Evolutionary conservation across 2,888 invertebrate genomes (phyloP), one percentile per base, ranked within the genome.

Genomic region (Alloscopus bannaensis): DNA sequence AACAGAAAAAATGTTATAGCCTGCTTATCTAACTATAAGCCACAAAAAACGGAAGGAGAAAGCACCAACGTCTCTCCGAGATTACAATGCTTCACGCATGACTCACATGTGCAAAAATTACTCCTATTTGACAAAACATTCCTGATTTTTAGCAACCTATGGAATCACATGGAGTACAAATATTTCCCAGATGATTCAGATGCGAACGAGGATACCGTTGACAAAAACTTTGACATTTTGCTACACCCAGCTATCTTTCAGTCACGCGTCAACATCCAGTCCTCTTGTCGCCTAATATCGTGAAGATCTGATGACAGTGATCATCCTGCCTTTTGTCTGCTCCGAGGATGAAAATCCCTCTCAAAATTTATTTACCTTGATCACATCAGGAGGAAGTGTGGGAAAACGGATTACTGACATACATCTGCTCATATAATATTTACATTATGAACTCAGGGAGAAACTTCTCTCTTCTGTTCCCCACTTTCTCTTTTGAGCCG

Each of bases 291-390:
- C n/a, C n/a, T n/a, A n/a, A n/a, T n/a, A n/a, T n/a, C n/a, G n/a
- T n/a, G n/a, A n/a, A n/a, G n/a, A n/a, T n/a, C n/a, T n/a, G n/a
- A 52, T 47, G 65, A 28, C 47, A 18, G 29, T 69, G 57, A 42
- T 69, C 42, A 59, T 57, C 57, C 57, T 69, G 57, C 55, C 29
- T 45, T 45, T 68, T 68, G 55, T 68, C 40, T 64, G 42, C 45
- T 13, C 47, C 28, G 42, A 55, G 28, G 42, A 69, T 69, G n/a
- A n/a, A 69, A 69, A 69, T 68, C 68, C 55, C 55, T 68, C 40
- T 55, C 69, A 55, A 69, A 69, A 69, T 69, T 69, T 69, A 69
- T 69, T 57, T 69, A 50, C 18, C 52, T 57, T 69, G 55, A 55
- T 69, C 69, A 57, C 42, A 36, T n/a, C n/a, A n/a, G n/a, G n/a